Conservation (phyloP, 2,113 vertebrate species). For the Ammodytes dubius region DNA sequence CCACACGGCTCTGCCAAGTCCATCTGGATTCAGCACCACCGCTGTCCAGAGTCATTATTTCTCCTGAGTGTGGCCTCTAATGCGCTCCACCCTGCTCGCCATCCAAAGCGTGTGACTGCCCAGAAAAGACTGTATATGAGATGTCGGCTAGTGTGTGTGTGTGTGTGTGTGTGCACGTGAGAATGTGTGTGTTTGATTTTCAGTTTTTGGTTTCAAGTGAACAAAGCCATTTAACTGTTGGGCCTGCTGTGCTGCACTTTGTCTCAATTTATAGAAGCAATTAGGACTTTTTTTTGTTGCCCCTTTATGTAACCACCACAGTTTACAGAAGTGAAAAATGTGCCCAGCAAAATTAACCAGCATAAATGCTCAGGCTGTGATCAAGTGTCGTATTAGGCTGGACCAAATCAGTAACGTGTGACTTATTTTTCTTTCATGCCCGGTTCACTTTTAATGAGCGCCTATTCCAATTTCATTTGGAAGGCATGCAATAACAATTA, state of each 20-base stretch:
- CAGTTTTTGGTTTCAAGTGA: conserved; percentile 53
- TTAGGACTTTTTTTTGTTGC: conserved; percentile 74
- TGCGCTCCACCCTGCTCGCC: conserved; percentile 5
- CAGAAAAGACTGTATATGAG: conserved; percentile 26
- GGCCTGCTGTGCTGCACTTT: conserved; percentile 58
- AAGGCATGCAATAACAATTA: conserved; percentile 52
- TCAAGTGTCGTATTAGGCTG: conserved; percentile 80
- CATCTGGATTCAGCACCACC: conserved; percentile 73
- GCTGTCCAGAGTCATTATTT: conserved; percentile 75
- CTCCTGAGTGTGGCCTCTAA: conserved; percentile 53
- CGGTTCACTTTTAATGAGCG: conserved; percentile 77
- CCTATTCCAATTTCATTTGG: conserved; percentile 57
- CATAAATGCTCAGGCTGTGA: conserved; percentile 78
- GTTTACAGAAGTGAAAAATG: conserved; percentile 68
- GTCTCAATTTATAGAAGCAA: conserved; percentile 80
- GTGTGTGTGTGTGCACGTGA: background rate
- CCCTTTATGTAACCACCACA: conserved; percentile 68
- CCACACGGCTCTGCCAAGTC: conserved; percentile 56
- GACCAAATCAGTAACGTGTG: conserved; percentile 74
- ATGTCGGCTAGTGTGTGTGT: conserved; percentile 25
- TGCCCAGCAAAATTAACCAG: conserved; percentile 74
- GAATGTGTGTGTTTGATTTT: conserved; percentile 20
- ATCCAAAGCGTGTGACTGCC: conserved; percentile 17
- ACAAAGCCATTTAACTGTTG: conserved; percentile 49
- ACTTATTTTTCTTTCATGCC: conserved; percentile 65